Evolutionary conservation across 2,888 invertebrate species (phyloP), one percentile per base, ranked within the genome.

Genomic region (Taenaris catops): DNA sequence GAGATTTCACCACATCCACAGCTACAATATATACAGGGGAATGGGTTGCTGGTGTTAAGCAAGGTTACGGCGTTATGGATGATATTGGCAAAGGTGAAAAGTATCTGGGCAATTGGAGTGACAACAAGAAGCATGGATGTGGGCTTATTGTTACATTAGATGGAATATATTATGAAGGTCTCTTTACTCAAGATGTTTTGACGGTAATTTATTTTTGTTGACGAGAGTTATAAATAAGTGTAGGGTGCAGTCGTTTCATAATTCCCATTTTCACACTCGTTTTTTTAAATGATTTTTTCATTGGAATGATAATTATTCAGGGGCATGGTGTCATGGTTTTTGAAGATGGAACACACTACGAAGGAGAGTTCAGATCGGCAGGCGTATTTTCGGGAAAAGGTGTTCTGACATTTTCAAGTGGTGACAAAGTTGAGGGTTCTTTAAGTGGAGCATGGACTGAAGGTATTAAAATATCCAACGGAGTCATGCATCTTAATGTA

Each of bases 81-180:
- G 94, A 96, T 55, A 93, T 95, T 28, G 89, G 92, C 11, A 93
- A 91, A 53, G 96, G 96, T 1, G 95, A 96, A 68, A 96, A 96
- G 67, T 97, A 96, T 70, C 89, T 97, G 69, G 97, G 97, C 3
- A 92, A 92, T 72, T 97, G 96, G 95, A 90, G 88, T 40, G 95
- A 96, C 44, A 94, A 95, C 63, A 91, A 92, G 63, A 93, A 94
- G 44, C 92, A 94, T 57, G 97, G 96, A 0, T 91, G 91, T 56
- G 97, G 96, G 2, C 86, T 94, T 39, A 94, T 96, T 36, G 95
- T 97, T 7, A 96, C 96, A 0, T 87, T 96, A 36, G 96, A 96
- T 63, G 96, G 96, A 0, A 93, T 95, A 66, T 97, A 96, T 71
- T 96, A 96, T 55, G 96, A 96, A 79, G 97, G 97, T 6, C 89